Evolutionary conservation across 2,888 invertebrate genomes (phyloP), one percentile per base, ranked within the genome.

Genomic region (Pilophorus perplexus): DNA sequence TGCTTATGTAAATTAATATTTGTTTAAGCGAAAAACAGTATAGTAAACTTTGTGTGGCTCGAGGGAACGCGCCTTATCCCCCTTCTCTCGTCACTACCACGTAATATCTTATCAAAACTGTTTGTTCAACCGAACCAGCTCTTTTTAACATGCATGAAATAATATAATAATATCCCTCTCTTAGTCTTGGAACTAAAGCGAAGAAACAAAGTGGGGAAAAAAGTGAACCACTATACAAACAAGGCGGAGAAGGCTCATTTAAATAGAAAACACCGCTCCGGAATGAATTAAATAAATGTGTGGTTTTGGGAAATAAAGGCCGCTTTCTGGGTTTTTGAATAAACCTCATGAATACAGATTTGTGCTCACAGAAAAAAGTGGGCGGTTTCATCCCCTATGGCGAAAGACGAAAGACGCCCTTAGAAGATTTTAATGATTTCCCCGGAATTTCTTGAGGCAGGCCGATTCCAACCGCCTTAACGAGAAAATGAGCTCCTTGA

Each of bases 281-380:
- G 59, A 59, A 59, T 59, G 59, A 42, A 59, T 59, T 59, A 59
- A 59, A 59, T 59, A 59, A 42, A 40, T 42, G 40, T 59, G 42
- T 59, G 40, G 59, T 59, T 59, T 59, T 40, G n/a, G n/a, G n/a
- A n/a, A n/a, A n/a, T n/a, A n/a, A n/a, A n/a, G n/a, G n/a, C n/a
- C n/a, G 59, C 59, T 59, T 59, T 48, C 27, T 22, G 40, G 59
- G 52, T 52, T 52, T 59, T 42, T 33, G 59, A 59, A 42, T 27
- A 59, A 59, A 59, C 59, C 59, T 59, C 59, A 59, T 59, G 59
- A 59, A 59, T 59, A 59, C 42, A 59, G 59, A 59, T 59, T 59
- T 33, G 52, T 42, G n/a, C n/a, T n/a, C n/a, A n/a, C n/a, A n/a
- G n/a, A n/a, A n/a, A n/a, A n/a, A n/a, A n/a, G n/a, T n/a, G n/a